A percentile compares a stretch with the other conserved stretches of the same genome.
phyloP scores from a whole-genome alignment of 2,888 invertebrate species.

The Andrena trimmerana region DNA sequence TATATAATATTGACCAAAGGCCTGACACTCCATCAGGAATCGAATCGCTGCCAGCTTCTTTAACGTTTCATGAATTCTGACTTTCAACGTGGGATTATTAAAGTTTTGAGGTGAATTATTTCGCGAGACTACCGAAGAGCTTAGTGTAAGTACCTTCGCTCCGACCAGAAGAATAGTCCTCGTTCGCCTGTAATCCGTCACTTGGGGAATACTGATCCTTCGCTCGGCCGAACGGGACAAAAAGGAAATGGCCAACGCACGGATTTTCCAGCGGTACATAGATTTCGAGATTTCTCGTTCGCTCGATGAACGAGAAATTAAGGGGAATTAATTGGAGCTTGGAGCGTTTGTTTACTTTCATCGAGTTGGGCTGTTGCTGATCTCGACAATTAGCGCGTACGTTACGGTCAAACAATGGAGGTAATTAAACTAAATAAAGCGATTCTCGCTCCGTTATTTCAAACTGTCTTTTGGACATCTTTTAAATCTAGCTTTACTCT shows the following conservation, averaged over 20 bases:
- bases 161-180: neutral
- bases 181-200: constrained; percentile 28
- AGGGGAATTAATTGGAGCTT: constrained; percentile 20
- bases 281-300: neutral
- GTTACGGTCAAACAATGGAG: neutral
- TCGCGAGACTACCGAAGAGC: neutral
- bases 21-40: neutral
- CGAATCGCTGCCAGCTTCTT: too few relatives aligned
- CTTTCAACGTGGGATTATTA: neutral
- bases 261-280: neutral
- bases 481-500: neutral
- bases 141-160: too few relatives aligned
- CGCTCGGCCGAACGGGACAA: neutral
- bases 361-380: neutral
- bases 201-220: constrained; percentile 21
- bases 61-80: neutral
- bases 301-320: neutral
- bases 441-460: neutral
- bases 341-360: constrained; percentile 6
- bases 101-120: neutral
- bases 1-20: neutral
- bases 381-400: constrained; percentile 21
- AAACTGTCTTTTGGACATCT: neutral
- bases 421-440: constrained; percentile 22
- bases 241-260: neutral